phyloP scores from a whole-genome alignment of 1,140 invertebrate species.

The Thalassaphorura encarpata region DNA sequence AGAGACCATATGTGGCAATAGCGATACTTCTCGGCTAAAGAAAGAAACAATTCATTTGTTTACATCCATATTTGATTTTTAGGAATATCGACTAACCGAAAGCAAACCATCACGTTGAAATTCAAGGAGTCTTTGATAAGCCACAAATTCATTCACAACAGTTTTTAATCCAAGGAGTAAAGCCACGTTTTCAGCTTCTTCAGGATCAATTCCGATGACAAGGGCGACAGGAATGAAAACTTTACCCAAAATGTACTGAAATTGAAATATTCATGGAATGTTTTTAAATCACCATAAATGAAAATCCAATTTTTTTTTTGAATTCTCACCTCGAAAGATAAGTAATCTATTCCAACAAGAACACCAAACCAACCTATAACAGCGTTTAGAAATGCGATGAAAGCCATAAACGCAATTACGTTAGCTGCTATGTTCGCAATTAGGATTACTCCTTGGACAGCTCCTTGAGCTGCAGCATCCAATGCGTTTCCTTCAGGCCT shows the following conservation, averaged over 20 bases:
- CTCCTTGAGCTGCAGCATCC: constrained; percentile 80
- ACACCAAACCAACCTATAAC: constrained; percentile 66
- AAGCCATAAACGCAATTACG: constrained; percentile 67
- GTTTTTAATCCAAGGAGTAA: constrained; percentile 78
- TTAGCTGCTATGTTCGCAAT: constrained; percentile 81
- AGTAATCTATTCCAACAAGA: constrained; percentile 52
- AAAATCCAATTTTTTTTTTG: background rate
- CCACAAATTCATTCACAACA: constrained; percentile 83
- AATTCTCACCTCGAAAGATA: constrained; percentile 44
- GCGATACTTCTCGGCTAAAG: constrained; percentile 56
- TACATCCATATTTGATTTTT: too few species aligned
- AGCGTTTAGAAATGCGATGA: constrained; percentile 59
- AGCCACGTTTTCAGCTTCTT: constrained; percentile 66
- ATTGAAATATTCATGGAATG: constrained; percentile 11
- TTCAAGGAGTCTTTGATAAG: constrained; percentile 56
- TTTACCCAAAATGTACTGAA: constrained; percentile 67
- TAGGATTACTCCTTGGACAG: constrained; percentile 49
- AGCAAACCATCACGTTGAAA: too few species aligned
- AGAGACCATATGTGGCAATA: constrained; percentile 87
- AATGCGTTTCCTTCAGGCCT: constrained; percentile 70
- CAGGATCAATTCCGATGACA: constrained; percentile 66
- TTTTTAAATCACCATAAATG: constrained; percentile 8
- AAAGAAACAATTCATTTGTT: too few species aligned
- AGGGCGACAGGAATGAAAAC: constrained; percentile 75
- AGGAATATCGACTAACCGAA: too few species aligned